Evolutionary conservation across 1,140 invertebrate genomes (phyloP).

Genomic region (Acyrthosiphon pisum): DNA sequence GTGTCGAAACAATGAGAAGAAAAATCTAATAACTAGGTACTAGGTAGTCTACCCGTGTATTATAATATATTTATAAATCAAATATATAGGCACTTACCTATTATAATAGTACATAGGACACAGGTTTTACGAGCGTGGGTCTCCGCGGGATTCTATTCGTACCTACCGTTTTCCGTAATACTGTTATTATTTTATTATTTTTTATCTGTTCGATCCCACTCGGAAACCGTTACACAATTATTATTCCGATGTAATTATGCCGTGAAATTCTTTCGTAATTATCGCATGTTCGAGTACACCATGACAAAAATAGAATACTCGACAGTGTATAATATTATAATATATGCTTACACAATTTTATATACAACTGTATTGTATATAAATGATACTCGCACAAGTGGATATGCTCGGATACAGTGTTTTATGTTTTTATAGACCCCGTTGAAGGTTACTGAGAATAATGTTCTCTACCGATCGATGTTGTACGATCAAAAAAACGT

Average conservation of each 20-base stretch:
- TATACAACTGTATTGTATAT: not conserved
- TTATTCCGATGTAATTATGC: not conserved
- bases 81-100: not conserved
- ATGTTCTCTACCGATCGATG: not conserved
- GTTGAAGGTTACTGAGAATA: not conserved
- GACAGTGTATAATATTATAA: not conserved
- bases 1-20: not conserved
- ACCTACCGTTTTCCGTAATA: not conserved
- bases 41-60: not conserved
- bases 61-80: not conserved
- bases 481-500: not conserved
- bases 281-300: not conserved
- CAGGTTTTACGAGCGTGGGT: not conserved
- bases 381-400: not conserved
- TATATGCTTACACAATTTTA: not conserved
- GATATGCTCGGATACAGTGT: not conserved
- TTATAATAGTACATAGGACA: not conserved
- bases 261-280: not conserved
- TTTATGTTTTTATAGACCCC: not conserved
- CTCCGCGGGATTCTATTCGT: not conserved
- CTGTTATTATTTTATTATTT: not conserved
- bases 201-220: constrained; percentile 13
- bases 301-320: constrained; percentile 18
- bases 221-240: not conserved
- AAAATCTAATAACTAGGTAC: not conserved